These are phyloP conservation scores for Druceiella hillmani DNA, from an alignment of 2,888 invertebrate genomes.

Conservation along the genomic window DNA sequence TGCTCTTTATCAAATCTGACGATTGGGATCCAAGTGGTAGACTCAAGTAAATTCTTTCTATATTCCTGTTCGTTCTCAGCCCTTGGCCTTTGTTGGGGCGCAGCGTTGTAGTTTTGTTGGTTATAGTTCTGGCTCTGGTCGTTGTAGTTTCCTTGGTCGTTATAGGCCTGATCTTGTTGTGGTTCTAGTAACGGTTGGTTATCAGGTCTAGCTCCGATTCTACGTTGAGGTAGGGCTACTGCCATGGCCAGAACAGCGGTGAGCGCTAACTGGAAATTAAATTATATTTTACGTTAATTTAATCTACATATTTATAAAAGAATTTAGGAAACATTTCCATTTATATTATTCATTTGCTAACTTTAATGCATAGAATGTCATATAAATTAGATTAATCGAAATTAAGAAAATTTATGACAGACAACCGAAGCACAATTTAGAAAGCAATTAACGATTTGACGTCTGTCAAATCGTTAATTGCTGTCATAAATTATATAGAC, in stretches of 20 bases:
- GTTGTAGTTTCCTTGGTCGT: constrained; percentile 41
- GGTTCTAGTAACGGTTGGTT: constrained; percentile 20
- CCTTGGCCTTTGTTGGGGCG: too few species aligned
- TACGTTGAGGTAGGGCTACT: constrained; percentile 44
- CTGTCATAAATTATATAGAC: too few species aligned
- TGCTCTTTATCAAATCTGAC: constrained; percentile 78
- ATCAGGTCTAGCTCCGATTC: constrained; percentile 35
- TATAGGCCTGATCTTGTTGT: constrained; percentile 35
- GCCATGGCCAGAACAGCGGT: constrained; percentile 38
- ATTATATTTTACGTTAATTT: too few species aligned
- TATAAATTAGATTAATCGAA: too few species aligned
- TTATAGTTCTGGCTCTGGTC: constrained; percentile 32
- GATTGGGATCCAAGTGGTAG: constrained; percentile 76
- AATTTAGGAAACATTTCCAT: too few species aligned
- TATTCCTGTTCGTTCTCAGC: constrained; percentile 34
- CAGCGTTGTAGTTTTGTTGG: constrained; percentile 27
- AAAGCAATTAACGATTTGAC: too few species aligned
- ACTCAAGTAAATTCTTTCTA: constrained; percentile 43
- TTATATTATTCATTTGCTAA: too few species aligned
- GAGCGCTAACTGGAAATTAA: constrained; percentile 38
- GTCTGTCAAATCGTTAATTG: too few species aligned
- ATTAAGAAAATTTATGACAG: too few species aligned
- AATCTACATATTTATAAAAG: too few species aligned
- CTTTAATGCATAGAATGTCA: too few species aligned
- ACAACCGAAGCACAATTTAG: too few species aligned